Evolutionary conservation across 2,113 vertebrate species (phyloP).

Genomic region (Anhinga anhinga): DNA sequence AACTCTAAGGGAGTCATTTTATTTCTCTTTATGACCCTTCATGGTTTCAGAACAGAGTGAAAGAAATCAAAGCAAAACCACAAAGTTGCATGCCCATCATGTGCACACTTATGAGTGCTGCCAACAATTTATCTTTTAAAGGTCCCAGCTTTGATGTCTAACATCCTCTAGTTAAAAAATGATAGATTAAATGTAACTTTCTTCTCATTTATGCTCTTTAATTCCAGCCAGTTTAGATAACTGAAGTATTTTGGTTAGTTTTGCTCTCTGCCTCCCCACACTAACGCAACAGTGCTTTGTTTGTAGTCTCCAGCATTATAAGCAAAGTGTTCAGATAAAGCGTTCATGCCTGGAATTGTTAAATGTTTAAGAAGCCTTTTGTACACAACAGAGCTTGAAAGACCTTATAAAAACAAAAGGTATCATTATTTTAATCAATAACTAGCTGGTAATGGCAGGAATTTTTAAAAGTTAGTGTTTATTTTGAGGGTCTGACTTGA

Average conservation of each 20-base stretch:
- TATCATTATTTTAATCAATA: neutral
- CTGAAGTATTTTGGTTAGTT: neutral
- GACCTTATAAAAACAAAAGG: neutral
- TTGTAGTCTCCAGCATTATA: neutral
- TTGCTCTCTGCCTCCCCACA: neutral
- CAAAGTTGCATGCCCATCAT: neutral
- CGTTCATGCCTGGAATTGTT: neutral
- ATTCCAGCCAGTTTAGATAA: neutral
- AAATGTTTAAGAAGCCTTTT: neutral
- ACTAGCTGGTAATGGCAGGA: neutral
- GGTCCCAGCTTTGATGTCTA: neutral
- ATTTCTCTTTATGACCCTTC: neutral
- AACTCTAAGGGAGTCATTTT: neutral
- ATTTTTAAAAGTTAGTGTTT: neutral
- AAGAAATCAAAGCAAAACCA: neutral
- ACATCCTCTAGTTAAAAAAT: neutral
- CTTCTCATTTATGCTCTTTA: neutral
- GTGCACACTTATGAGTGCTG: neutral
- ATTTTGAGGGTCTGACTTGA: neutral
- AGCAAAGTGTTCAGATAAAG: neutral
- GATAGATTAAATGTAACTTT: neutral
- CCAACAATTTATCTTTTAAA: neutral
- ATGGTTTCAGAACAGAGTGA: neutral
- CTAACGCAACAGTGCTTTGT: neutral
- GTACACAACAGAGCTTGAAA: neutral